phyloP scores from a whole-genome alignment of 2,888 invertebrate species.

The Rhyacophila evoluta region DNA sequence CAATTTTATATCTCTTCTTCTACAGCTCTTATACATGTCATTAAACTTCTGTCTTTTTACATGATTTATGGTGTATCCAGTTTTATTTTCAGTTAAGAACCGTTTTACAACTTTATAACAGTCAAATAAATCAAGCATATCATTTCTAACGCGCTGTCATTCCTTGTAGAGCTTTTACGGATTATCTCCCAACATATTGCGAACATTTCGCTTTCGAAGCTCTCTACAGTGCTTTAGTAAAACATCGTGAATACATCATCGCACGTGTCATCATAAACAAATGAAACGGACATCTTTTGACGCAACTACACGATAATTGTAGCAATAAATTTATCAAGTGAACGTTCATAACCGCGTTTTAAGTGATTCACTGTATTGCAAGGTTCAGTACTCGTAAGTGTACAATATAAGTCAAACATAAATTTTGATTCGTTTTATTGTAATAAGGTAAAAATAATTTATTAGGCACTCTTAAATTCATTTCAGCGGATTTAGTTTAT shows the following conservation, averaged over 20 bases:
- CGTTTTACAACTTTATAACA: too few relatives aligned
- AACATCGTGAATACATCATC: slow-evolving; percentile 45
- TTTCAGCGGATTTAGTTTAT: too few relatives aligned
- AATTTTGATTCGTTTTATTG: not conserved
- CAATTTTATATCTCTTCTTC: too few relatives aligned
- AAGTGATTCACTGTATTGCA: not conserved
- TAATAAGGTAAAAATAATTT: not conserved
- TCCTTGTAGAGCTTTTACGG: slow-evolving; percentile 11
- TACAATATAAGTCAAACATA: not conserved
- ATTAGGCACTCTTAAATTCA: too few relatives aligned
- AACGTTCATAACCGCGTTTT: not conserved
- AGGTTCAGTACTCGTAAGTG: not conserved
- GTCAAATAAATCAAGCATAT: not conserved
- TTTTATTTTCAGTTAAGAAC: too few relatives aligned
- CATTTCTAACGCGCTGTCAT: not conserved
- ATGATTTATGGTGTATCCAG: too few relatives aligned
- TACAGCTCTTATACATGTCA: too few relatives aligned
- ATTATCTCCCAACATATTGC: not conserved
- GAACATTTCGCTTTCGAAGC: slow-evolving; percentile 27
- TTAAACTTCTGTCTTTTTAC: too few relatives aligned
- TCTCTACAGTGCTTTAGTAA: slow-evolving; percentile 23
- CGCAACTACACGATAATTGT: slow-evolving; percentile 32
- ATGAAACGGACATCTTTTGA: slow-evolving; percentile 36
- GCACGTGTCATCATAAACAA: slow-evolving; percentile 32
- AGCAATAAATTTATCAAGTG: slow-evolving; percentile 29